Base-by-base conservation (phyloP, 1,140 invertebrate genomes). In the Drosophila obscura region DNA sequence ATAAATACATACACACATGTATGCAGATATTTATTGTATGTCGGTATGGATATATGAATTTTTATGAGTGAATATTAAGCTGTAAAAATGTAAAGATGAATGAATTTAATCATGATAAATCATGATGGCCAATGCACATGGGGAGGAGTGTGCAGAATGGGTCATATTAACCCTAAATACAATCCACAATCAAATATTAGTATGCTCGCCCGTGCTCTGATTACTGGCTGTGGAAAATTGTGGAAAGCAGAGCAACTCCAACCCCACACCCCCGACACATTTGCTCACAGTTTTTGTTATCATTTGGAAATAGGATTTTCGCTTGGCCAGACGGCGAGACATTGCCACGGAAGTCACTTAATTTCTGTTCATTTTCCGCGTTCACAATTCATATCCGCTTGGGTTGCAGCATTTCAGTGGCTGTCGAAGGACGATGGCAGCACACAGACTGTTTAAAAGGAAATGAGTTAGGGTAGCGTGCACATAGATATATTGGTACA, bases 351-450 rank as follows among this genome's bases (percentile, higher is more conserved):
- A 89, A 90, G 80, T 89, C 71, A 73, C 77, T 89, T 89, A 84
- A 89, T 89, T 89, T 89, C 72, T 72, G 74, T 89, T 85, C 74
- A 85, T 89, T 84, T 83, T 83, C 66, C 77, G 73, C 84, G 84
- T 53, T 89, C 66, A 78, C 77, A 85, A 81, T 80, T 85, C 80
- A 89, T 89, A 89, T 89, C 80, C 84, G 84, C 71, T 66, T 51
- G 59, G 50, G 64, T 64, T 76, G 71, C 71, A 46, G 69, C 49
- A 52, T 60, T 71, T 39, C 72, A 60, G 77, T 24, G 68, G 68
- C 64, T 85, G 63, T 67, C 45, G 26, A 16, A 41, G 43, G 51
- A 56, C 19, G 41, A 50, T 59, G 45, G 46, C 22, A 28, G 26
- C 35, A 1, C 53, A 15, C 19, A 45, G 62, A 45, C 50, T 68